Evolutionary conservation across 2,797 vertebrate species (phyloP).

Genomic region (Nannoperca obscura): DNA sequence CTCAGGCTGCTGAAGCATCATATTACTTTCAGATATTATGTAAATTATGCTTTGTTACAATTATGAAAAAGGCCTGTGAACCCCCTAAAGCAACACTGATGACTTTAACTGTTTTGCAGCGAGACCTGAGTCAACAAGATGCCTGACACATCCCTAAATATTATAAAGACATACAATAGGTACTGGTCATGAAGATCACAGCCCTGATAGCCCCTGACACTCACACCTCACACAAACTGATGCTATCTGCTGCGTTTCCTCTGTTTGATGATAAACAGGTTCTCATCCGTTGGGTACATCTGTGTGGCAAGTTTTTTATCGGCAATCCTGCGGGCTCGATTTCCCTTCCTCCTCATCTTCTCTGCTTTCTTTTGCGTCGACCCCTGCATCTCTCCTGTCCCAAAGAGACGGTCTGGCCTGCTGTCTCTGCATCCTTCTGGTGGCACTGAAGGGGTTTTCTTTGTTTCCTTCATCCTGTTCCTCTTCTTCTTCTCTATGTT

Average conservation of each 20-base stretch:
- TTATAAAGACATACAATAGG: neutral
- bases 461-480: constrained; percentile 27
- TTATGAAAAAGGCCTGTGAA: neutral
- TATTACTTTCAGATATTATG: neutral
- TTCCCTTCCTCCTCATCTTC: constrained; percentile 44
- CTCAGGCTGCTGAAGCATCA: neutral
- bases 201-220: neutral
- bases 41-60: too few species aligned
- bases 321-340: neutral
- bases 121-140: constrained; percentile 27
- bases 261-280: constrained; percentile 87
- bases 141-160: neutral
- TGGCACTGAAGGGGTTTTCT: neutral
- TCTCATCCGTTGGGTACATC: constrained; percentile 75
- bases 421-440: neutral
- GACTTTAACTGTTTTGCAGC: neutral
- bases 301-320: constrained; percentile 32
- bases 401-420: neutral
- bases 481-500: constrained; percentile 18
- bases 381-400: constrained; percentile 21
- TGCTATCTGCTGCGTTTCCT: constrained; percentile 66
- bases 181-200: neutral
- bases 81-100: neutral
- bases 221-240: neutral
- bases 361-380: constrained; percentile 30